Base-by-base conservation (phyloP, 2,797 vertebrate genomes). In the Alca torda region DNA sequence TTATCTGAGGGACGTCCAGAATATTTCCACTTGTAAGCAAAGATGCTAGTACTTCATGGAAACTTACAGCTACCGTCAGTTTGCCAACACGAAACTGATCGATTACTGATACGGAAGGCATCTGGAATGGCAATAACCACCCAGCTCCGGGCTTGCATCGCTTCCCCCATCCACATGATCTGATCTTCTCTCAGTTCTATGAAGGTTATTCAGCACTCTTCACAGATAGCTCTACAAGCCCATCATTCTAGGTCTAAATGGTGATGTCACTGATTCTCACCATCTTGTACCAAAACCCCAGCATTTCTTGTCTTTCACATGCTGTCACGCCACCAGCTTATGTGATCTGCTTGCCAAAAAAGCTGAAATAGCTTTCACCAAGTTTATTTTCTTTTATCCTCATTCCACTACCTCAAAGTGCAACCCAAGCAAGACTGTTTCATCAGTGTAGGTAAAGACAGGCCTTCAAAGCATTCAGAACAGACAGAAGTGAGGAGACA, bases 121-220 rank as follows among this genome's bases (percentile, higher is more conserved):
- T 39, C 65, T 45, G 21, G n/a, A 80, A 53, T 14, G 16, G 45
- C 56, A 69, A 25, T 4, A 73, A 20, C 30, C 30, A 87, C 10
- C 16, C 13, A 56, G 1, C 33, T 45, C 33, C 4, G 16, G 15
- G 33, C 51, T n/a, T 20, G 24, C 4, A 31, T 28, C 4, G 0
- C 48, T 69, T 75, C 54, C 24, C 16, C 8, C 21, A 21, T 5
- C 39, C 2, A 1, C 4, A 11, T 4, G 17, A 37, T 14, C 35
- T 15, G 20, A n/a, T 39, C 20, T 68, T 31, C 20, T 23, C 45
- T 7, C 20, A 20, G 31, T 4, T 30, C 16, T 1, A 8, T 1
- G 23, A 39, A 56, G 21, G 43, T 33, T 51, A 51, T 21, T 57
- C 43, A 33, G 37, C 16, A 20, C 17, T 54, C 30, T 24, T 37